Percentiles rank a stretch among this genome's conserved stretches.
Evolutionary conservation across 2,113 vertebrate genomes (phyloP).

Genomic region (Helogale parvula): DNA sequence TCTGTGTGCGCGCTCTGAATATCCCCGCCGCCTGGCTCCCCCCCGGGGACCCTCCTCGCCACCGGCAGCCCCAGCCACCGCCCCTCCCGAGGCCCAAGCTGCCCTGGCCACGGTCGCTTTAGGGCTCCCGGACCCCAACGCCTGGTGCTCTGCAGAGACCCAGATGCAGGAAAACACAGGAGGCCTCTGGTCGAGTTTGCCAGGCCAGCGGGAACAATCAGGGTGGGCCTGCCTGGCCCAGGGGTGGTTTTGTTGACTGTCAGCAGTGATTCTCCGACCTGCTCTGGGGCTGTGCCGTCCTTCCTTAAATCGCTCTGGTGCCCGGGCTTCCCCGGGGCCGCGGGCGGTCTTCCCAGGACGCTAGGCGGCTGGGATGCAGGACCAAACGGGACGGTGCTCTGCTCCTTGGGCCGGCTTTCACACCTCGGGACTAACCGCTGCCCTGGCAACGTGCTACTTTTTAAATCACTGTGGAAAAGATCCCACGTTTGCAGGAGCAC

Average conservation of each 20-base stretch:
- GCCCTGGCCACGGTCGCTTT: neutral
- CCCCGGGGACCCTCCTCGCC: neutral
- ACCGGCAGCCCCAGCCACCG: neutral
- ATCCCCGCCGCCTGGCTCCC: neutral
- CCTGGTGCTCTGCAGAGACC: too few species aligned
- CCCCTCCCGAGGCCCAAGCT: too few species aligned
- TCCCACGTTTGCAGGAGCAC: neutral
- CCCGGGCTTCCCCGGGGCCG: neutral
- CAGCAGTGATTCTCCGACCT: neutral
- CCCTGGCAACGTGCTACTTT: neutral
- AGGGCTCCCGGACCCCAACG: neutral
- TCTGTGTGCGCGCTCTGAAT: neutral
- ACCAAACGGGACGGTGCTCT: too few species aligned
- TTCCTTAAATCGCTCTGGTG: neutral
- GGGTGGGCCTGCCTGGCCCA: neutral
- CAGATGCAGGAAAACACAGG: too few species aligned
- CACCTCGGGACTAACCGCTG: neutral
- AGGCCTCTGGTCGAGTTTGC: neutral
- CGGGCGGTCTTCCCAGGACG: neutral
- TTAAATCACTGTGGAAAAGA: neutral
- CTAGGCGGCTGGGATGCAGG: neutral
- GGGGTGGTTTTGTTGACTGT: neutral
- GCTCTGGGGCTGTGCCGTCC: neutral
- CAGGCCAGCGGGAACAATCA: neutral
- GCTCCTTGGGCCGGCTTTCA: fast-evolving